A percentile compares a stretch with the other conserved stretches of the same genome.
Evolutionary conservation across 2,113 vertebrate genomes (phyloP).

Genomic region (Corythornis vintsioides): DNA sequence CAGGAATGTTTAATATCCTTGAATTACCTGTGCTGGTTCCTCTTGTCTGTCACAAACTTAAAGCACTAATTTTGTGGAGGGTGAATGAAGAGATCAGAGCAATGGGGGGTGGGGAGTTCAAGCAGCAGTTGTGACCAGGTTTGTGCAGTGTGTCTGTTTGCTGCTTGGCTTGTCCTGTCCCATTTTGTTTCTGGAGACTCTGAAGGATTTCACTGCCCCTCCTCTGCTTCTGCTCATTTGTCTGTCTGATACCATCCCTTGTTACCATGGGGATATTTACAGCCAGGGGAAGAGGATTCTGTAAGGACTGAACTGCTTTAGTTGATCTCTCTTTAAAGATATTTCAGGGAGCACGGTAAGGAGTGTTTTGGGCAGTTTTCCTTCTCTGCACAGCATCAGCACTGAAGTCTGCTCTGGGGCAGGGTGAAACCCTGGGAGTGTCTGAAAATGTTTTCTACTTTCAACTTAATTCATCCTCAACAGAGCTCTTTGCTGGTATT

Average conservation of each 20-base stretch:
- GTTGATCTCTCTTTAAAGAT: background rate
- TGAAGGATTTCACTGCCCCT: background rate
- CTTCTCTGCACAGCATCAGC: background rate
- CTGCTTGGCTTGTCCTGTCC: background rate
- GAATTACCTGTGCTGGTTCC: background rate
- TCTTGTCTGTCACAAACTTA: background rate
- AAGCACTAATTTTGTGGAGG: background rate
- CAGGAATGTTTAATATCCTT: background rate
- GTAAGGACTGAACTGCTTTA: background rate
- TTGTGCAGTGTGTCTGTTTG: background rate
- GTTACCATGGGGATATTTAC: conserved; percentile 61
- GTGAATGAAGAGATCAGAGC: fast-evolving
- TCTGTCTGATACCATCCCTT: background rate
- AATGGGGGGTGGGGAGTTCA: background rate
- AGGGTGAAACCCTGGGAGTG: background rate
- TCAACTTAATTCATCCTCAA: background rate
- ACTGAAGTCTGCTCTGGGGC: background rate
- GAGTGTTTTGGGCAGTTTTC: background rate
- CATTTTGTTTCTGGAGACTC: background rate
- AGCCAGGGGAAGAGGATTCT: conserved; percentile 7
- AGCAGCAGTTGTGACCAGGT: background rate
- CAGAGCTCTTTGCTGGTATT: background rate
- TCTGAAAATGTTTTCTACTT: background rate
- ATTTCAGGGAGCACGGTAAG: background rate
- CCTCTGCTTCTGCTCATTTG: background rate